Evolutionary conservation across 2,797 vertebrate genomes (phyloP).

Genomic region (Emys orbicularis): DNA sequence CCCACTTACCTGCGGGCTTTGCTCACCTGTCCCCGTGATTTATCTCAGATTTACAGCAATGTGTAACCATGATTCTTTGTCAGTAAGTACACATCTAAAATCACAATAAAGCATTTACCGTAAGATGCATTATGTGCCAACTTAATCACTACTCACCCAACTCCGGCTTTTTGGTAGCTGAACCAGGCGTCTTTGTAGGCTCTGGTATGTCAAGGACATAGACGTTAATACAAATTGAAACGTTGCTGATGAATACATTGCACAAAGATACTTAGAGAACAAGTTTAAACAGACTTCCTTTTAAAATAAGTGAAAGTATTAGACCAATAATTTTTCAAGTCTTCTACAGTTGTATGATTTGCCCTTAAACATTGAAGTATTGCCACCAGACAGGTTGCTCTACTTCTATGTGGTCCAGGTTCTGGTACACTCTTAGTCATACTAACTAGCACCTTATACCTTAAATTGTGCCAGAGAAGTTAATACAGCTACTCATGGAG

Average conservation of each 20-base stretch:
- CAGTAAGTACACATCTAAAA: not conserved
- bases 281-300: not conserved
- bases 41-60: not conserved
- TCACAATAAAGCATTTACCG: not conserved
- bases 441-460: not conserved
- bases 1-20: too few relatives aligned
- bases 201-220: not conserved
- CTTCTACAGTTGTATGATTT: not conserved
- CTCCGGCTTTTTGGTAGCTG: not conserved
- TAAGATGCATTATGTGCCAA: not conserved
- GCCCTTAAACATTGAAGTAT: not conserved
- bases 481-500: not conserved
- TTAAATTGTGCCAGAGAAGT: not conserved
- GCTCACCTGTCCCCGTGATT: too few relatives aligned
- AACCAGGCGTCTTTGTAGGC: not conserved
- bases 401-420: not conserved
- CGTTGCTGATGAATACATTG: not conserved
- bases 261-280: not conserved
- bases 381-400: constrained; percentile 5
- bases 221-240: not conserved
- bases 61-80: not conserved
- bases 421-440: not conserved
- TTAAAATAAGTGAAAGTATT: not conserved
- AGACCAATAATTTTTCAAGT: not conserved
- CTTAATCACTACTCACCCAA: constrained; percentile 24